Evolutionary conservation across 92 coral and sea anemone species (phyloP).

Genomic region (Phenganax marumi): DNA sequence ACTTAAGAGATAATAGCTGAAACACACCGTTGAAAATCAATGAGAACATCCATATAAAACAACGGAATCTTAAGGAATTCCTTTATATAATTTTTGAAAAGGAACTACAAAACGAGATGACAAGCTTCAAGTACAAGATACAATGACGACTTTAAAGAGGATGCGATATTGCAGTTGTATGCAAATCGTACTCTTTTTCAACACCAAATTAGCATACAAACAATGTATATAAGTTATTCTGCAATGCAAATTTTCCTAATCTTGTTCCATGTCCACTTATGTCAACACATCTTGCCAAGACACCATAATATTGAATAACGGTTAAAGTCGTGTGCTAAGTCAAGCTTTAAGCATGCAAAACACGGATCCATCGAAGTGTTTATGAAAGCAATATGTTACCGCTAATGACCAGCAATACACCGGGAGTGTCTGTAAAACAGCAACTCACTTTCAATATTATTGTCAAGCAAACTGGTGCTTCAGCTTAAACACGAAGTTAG

Average conservation of each 20-base stretch:
- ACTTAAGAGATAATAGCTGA: too few species aligned
- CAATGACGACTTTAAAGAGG: too few species aligned
- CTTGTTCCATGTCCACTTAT: not conserved
- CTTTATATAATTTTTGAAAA: too few species aligned
- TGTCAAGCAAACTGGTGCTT: slow-evolving; percentile 16
- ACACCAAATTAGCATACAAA: slow-evolving; percentile 4
- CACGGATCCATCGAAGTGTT: too few species aligned
- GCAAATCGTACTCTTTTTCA: slow-evolving; percentile 1
- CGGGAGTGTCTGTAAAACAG: too few species aligned
- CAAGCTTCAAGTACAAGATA: too few species aligned
- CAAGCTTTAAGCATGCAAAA: not conserved
- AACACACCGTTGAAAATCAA: too few species aligned
- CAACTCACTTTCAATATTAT: not conserved
- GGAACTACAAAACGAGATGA: too few species aligned
- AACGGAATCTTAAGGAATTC: too few species aligned
- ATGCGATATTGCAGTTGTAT: not conserved
- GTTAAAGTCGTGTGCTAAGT: not conserved
- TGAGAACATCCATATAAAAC: too few species aligned
- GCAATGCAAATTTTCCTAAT: slow-evolving; percentile 11
- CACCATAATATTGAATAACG: slow-evolving; percentile 1
- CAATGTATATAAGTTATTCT: slow-evolving; percentile 13
- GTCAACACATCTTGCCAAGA: not conserved
- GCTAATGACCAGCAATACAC: too few species aligned
- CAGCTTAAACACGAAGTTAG: not conserved
- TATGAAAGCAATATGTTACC: too few species aligned